Evolutionary conservation across 1,140 invertebrate genomes (phyloP), one percentile per base, ranked within the genome.

Genomic region (Eumaeus atala): DNA sequence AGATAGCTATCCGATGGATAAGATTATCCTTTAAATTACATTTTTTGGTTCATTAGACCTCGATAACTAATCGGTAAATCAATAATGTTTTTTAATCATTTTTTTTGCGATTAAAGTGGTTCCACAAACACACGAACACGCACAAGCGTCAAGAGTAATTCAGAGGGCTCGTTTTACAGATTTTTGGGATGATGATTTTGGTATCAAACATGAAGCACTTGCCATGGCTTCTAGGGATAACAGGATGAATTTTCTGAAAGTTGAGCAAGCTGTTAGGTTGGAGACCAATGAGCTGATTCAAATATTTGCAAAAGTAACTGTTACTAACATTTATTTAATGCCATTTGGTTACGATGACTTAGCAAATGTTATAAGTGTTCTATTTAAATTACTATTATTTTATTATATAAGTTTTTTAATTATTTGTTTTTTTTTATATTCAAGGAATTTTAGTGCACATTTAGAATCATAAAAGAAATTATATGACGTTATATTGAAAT

Each of bases 131-230:
- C 48, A 74, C 0, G 59, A 83, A 42, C 62, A 77, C 55, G 51
- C 79, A 14, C 47, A 61, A 40, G 36, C 66, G 12, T 51, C 84
- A 9, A 51, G 66, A 44, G 50, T 58, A 12, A 38, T 81, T 8
- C 54, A 71, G 53, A 54, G 14, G 0, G 54, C 59, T 47, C 58
- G 66, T 9, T n/a, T 81, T n/a, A 70, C 68, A 11, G 74, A 82
- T 53, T 72, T 79, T 55, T 86, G 82, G 82, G 62, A 74, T 9
- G 82, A 84, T 9, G 40, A 58, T n/a, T 61, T 79, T 36, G 50
- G 61, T 28, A 47, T 72, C 0, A 63, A 72, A 6, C 58, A 67
- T 38, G 67, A 71, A 37, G 62, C 66, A 3, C 73, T 68, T 47
- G 56, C 82, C 0, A 81, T 73, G 70, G 77, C 84, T 0, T 50